A percentile compares a stretch with the other conserved stretches of the same genome.
Conservation (phyloP, 2,113 vertebrate genomes). For the Menidia beryllina region DNA sequence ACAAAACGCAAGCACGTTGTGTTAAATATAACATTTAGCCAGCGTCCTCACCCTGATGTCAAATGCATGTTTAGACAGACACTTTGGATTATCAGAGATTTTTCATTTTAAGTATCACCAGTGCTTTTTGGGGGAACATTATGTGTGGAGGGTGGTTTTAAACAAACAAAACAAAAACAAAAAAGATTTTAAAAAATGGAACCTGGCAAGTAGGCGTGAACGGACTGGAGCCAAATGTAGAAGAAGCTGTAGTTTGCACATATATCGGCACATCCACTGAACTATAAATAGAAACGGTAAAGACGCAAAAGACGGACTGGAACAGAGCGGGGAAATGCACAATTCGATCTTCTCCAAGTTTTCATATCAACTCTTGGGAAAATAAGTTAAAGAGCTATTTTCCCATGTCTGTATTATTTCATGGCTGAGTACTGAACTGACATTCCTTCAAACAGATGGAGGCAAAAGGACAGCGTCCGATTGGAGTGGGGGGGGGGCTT, state of each 20-base stretch:
- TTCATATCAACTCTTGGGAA: neutral
- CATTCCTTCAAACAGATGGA: slow-evolving; percentile 17
- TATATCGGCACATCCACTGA: slow-evolving; percentile 6
- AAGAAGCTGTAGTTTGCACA: slow-evolving; percentile 3
- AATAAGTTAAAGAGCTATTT: neutral
- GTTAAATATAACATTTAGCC: slow-evolving; percentile 28
- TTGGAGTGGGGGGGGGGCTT: slow-evolving; percentile 34
- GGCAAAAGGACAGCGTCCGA: slow-evolving; percentile 15
- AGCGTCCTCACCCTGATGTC: slow-evolving; percentile 8
- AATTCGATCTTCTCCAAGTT: neutral
- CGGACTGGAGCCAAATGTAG: slow-evolving; percentile 21
- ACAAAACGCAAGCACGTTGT: slow-evolving; percentile 3
- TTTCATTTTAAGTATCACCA: slow-evolving; percentile 3
- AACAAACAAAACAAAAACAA: slow-evolving; percentile 2
- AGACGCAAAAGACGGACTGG: slow-evolving; percentile 8
- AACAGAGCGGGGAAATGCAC: neutral
- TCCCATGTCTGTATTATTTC: neutral
- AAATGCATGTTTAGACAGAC: neutral
- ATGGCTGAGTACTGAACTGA: neutral
- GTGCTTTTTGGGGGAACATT: neutral
- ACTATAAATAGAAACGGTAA: slow-evolving; percentile 31
- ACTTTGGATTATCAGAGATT: neutral
- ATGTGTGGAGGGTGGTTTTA: neutral
- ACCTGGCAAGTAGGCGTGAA: slow-evolving; percentile 4
- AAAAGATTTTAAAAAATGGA: neutral